phyloP scores from a whole-genome alignment of 2,113 vertebrate genomes.

The Neomonachus schauinslandi region DNA sequence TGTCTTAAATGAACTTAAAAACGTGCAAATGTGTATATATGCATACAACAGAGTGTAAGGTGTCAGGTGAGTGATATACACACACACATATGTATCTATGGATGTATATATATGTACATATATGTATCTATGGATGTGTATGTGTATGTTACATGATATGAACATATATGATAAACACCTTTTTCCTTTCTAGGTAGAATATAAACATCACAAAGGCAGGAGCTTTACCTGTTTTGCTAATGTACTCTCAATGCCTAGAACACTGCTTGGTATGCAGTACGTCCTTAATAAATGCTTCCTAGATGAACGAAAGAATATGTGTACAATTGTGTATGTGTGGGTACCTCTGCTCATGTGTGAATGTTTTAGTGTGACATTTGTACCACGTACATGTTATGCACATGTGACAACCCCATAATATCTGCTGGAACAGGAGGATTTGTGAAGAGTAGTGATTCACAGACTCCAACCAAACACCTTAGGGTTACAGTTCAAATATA shows the following conservation, averaged over 20 bases:
- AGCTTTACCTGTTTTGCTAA: not conserved
- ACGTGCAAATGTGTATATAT: not conserved
- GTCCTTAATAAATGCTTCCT: not conserved
- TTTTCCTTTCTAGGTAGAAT: not conserved
- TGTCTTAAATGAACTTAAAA: not conserved
- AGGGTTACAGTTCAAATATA: not conserved
- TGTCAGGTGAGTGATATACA: not conserved
- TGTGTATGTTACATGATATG: not conserved
- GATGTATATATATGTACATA: not conserved
- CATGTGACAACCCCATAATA: not conserved
- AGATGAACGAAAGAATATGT: not conserved
- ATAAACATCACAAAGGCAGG: not conserved
- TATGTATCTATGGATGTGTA: not conserved
- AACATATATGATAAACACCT: not conserved
- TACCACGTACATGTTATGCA: not conserved
- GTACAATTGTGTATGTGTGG: not conserved
- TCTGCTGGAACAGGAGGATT: not conserved
- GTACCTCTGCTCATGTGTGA: not conserved
- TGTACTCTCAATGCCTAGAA: not conserved
- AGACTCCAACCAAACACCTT: not conserved
- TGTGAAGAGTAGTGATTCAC: not conserved
- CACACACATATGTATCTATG: not conserved
- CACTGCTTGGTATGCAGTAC: not conserved
- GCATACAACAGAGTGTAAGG: not conserved
- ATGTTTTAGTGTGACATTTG: not conserved